Evolutionary conservation across 2,888 invertebrate genomes (phyloP), one percentile per base, ranked within the genome.

Genomic region (Eurois occulta): DNA sequence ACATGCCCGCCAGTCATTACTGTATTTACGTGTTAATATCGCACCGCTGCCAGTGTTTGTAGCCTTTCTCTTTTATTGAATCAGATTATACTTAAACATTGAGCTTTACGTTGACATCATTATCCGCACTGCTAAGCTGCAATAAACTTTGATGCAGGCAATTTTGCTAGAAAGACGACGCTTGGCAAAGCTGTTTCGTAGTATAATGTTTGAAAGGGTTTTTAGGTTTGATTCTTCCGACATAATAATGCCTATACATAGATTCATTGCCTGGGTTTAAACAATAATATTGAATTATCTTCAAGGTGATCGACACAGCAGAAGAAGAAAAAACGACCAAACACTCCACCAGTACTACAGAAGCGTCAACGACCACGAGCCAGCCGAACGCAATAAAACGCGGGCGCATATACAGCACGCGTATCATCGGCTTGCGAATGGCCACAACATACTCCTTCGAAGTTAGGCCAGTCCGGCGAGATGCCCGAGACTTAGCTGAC

Each of bases 381-480:
- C 88, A 90, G 28, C 81, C 90, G 7, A 75, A 87, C 7, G 88
- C 86, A 11, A 85, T 75, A 4, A 91, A 93, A 28, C 94, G 93
- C 74, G 94, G 94, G 43, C 95, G 95, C 32, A 87, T 90, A 6
- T 98, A 97, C 92, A 96, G 97, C 55, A 96, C 97, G 0, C 97
- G 97, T 71, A 97, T 98, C 78, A 97, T 97, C 43, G 98, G 98
- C 72, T 96, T 98, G 73, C 97, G 98, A 77, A 98, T 98, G 98
- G 98, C 98, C 71, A 98, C 98, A 69, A 98, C 98, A 62, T 98
- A 98, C 92, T 98, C 98, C 70, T 98, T 98, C 91, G 98, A 98
- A 95, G 98, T 98, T 48, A 97, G 97, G 70, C 97, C 98, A 1
- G 95, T 97, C 55, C 95, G 96, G 88, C 94, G 97, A 67, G 97